Evolutionary conservation across 1,140 invertebrate species (phyloP), one percentile per base, ranked within the genome.

Genomic region (Pissodes strobi): DNA sequence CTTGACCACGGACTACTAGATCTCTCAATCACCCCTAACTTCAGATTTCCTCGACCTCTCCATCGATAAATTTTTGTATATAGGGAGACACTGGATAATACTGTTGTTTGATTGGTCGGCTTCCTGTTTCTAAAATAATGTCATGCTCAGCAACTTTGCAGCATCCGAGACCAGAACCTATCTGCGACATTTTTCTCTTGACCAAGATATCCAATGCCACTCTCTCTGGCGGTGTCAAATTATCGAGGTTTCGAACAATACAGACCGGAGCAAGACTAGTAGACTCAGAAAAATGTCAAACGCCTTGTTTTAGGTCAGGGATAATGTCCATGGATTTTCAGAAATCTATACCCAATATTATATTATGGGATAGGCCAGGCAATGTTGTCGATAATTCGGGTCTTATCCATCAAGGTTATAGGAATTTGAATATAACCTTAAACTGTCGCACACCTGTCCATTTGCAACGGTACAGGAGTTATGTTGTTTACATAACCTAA

Each of bases 1-100:
- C n/a, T n/a, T n/a, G 60, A 57, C 70, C 70, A 74, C 0, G 63
- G 21, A 41, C 68, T 70, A 15, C 41, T 25, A 12, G 68, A 73
- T 2, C 46, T 64, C 22, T 72, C 71, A 1, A 74, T 57, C 2
- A 73, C 46, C n/a, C 65, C 71, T 10, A 52, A 27, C 0, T 59
- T 53, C 9, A 74, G 18, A 74, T 73, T 9, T 60, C 27, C 27
- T 71, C 48, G 10, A 72, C 25, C 10, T 67, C 61, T 2, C 53
- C 6, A 59, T 57, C 59, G 2, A 72, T 67, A 2, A 41, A 27
- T 25, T 59, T 38, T 22, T 64, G 57, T 30, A 49, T 59, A 21
- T 58, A 18, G 19, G 64, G 66, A 15, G 59, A 67, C 12, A 66
- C 55, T 9, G 59, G 65, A 23, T 71, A 70, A 56, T 66, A 68